These are phyloP conservation scores for Dysidea cf. avara DNA, from an alignment of 37 sponge, comb jelly and placozoan species.

Conservation along the genomic window DNA sequence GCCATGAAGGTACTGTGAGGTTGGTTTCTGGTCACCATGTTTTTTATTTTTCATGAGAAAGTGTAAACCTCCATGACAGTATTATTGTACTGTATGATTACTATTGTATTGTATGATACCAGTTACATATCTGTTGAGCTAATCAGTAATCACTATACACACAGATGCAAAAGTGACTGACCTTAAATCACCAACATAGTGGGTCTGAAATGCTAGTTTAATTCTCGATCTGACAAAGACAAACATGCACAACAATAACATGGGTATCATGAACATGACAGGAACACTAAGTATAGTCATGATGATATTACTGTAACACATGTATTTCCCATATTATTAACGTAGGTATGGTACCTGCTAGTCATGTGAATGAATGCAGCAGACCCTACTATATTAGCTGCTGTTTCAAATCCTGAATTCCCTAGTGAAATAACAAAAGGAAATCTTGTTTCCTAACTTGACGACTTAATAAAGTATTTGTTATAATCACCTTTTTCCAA, in stretches of 20 bases:
- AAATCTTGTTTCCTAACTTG: not conserved
- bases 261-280: too few species aligned
- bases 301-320: not conserved
- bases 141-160: not conserved
- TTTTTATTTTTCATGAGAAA: too few species aligned
- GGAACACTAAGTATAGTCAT: too few species aligned
- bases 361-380: conserved; percentile 88
- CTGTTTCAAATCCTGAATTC: conserved; percentile 96
- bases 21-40: too few species aligned
- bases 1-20: too few species aligned
- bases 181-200: conserved; percentile 96
- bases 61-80: too few species aligned
- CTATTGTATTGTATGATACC: too few species aligned
- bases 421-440: conserved; percentile 46
- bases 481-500: conserved; percentile 81
- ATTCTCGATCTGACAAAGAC: conserved; percentile 20
- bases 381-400: conserved; percentile 70
- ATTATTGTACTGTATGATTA: too few species aligned
- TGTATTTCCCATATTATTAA: too few species aligned
- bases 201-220: conserved; percentile 86
- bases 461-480: not conserved
- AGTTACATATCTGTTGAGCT: not conserved
- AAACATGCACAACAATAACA: conserved; percentile 2
- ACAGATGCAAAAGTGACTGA: not conserved
- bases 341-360: conserved; percentile 36